Evolutionary conservation across 1,140 invertebrate genomes (phyloP), one percentile per base, ranked within the genome.

Genomic region (Agraylea sexmaculata): DNA sequence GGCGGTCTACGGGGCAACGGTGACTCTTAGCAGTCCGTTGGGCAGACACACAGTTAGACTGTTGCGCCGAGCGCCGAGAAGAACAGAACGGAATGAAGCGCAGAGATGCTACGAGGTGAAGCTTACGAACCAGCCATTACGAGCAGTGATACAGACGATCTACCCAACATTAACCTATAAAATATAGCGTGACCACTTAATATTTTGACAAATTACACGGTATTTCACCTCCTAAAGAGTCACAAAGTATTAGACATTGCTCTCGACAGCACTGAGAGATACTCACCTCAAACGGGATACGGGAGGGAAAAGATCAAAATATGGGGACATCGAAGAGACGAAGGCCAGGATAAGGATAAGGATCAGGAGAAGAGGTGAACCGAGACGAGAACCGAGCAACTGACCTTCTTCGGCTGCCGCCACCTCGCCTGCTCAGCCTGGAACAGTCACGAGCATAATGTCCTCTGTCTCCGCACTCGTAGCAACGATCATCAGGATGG

Each of bases 371-470:
- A 4, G 18, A 28, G 28, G 10, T 22, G 15, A 31, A 20, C 15
- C 36, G 29, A 7, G 18, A 28, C 13, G 21, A 44, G 17, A 49
- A 37, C 32, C 17, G 31, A 36, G 28, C 33, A 53, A n/a, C n/a
- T n/a, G 52, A 71, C 67, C 62, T 71, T 73, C 74, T 70, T 68
- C 50, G 68, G 62, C 43, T 65, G 53, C 48, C 41, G 16, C 64
- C 55, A 43, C 61, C 55, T 35, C 66, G 56, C 45, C 74, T 70
- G 45, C 66, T 58, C 47, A 79, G 74, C 45, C 76, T 69, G 17
- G 74, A 74, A 55, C 89, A 93, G 58, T 93, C 88, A 48, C 88
- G 71, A 31, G 88, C 88, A 65, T 90, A 93, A 55, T 94, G 89
- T 2, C 89, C 89, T 32, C 83, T 68, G 49, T 87, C 84, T 6